These are phyloP conservation scores for Thunnus albacares DNA, from an alignment of 2,797 vertebrate species.

Conservation along the genomic window DNA sequence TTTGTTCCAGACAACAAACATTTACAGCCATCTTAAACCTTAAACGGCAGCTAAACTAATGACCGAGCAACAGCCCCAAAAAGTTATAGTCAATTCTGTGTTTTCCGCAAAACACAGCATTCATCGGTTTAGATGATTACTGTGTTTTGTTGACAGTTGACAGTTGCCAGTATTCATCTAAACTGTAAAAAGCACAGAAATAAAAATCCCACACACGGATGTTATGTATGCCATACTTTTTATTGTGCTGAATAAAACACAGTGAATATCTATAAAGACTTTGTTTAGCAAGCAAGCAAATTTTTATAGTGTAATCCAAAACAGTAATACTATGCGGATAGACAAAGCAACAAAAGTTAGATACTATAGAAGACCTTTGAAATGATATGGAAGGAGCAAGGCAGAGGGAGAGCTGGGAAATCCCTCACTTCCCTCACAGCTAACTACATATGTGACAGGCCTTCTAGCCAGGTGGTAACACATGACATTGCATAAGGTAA, in stretches of 20 bases:
- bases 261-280: slow-evolving; percentile 93
- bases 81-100: background rate
- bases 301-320: slow-evolving; percentile 90
- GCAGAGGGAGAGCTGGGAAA: slow-evolving; percentile 73
- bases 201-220: slow-evolving; percentile 21
- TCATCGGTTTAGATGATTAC: background rate
- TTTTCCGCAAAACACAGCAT: background rate
- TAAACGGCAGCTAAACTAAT: background rate
- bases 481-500: slow-evolving; percentile 87
- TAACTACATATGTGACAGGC: slow-evolving; percentile 80
- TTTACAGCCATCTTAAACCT: background rate
- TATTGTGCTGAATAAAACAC: slow-evolving; percentile 95
- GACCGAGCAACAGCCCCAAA: background rate
- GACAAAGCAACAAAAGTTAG: slow-evolving; percentile 87
- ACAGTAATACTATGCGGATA: slow-evolving; percentile 91
- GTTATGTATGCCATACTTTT: slow-evolving; percentile 88
- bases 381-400: slow-evolving; percentile 77
- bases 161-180: no score
- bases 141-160: no score
- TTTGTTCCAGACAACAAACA: no score
- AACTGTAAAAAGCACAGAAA: background rate
- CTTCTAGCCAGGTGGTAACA: no score
- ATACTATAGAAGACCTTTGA: slow-evolving; percentile 83
- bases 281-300: slow-evolving; percentile 89
- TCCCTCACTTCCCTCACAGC: slow-evolving; percentile 81